These are phyloP conservation scores for Drosophila pseudotalamancana DNA, from an alignment of 2,888 invertebrate species.

Conservation along the genomic window DNA sequence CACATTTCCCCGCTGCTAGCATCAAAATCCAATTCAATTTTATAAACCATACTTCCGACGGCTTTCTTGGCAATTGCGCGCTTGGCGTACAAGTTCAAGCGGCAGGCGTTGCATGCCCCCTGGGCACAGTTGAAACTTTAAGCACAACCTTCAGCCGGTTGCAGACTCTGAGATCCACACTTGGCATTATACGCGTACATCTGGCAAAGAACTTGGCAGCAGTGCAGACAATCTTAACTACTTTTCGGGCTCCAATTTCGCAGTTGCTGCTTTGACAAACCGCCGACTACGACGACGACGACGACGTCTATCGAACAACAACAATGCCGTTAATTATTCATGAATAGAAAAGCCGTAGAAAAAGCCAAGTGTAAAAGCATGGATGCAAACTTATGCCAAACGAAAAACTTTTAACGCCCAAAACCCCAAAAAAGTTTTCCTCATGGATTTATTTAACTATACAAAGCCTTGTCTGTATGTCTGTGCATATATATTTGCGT, in stretches of 20 bases:
- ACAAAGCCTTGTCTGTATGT: conserved; percentile 25
- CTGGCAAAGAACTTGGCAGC: conserved; percentile 16
- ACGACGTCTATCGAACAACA: conserved; percentile 55
- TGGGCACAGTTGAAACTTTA: conserved; percentile 62
- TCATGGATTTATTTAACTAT: conserved; percentile 63
- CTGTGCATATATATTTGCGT: conserved; percentile 1
- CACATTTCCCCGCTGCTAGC: conserved; percentile 42
- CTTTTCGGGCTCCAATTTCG: conserved; percentile 53
- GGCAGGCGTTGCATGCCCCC: conserved; percentile 32
- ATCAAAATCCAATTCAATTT: conserved; percentile 74
- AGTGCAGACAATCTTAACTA: conserved; percentile 56
- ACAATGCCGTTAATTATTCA: conserved; percentile 76
- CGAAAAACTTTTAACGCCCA: conserved; percentile 59
- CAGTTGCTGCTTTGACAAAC: conserved; percentile 53
- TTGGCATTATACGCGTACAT: neutral
- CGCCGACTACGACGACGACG: conserved; percentile 20
- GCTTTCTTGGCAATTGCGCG: conserved; percentile 22
- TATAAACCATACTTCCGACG: conserved; percentile 67
- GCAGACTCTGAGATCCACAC: conserved; percentile 23
- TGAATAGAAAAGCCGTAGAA: conserved; percentile 62
- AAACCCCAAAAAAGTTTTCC: conserved; percentile 52
- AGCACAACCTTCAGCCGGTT: conserved; percentile 19
- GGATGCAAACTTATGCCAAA: conserved; percentile 53
- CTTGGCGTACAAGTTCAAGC: conserved; percentile 57
- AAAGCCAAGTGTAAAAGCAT: conserved; percentile 48